phyloP scores from a whole-genome alignment of 2,113 vertebrate species.

The Psittacula cyanocephala region DNA sequence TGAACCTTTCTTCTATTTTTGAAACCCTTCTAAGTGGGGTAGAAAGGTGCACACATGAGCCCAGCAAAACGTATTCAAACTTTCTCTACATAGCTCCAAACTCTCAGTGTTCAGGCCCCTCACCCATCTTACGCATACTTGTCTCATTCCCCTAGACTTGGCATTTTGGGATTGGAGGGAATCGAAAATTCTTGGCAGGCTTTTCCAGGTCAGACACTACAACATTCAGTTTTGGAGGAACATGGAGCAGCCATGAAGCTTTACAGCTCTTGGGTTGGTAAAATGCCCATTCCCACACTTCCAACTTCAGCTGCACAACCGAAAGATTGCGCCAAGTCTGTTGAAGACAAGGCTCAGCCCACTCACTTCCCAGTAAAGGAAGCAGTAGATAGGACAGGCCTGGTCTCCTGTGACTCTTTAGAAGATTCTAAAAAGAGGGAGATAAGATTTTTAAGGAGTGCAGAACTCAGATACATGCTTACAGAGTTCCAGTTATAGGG shows the following conservation, averaged over 20 bases:
- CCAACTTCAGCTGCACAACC: neutral
- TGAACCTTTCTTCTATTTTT: neutral
- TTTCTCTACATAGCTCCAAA: neutral
- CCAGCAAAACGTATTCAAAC: neutral
- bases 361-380: conserved; percentile 16
- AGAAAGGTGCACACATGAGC: neutral
- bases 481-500: neutral
- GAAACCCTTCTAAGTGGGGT: neutral
- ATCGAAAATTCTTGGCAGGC: neutral
- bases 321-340: neutral
- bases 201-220: neutral
- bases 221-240: neutral
- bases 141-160: neutral
- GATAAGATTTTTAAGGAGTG: neutral
- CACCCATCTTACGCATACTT: neutral
- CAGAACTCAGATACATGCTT: neutral
- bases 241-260: neutral
- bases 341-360: neutral
- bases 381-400: neutral
- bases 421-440: neutral
- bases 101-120: neutral
- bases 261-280: neutral
- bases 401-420: neutral
- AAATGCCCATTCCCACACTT: neutral
- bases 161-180: neutral